Evolutionary conservation across 1,140 invertebrate genomes (phyloP).

Genomic region (Drosophila seguyi): DNA sequence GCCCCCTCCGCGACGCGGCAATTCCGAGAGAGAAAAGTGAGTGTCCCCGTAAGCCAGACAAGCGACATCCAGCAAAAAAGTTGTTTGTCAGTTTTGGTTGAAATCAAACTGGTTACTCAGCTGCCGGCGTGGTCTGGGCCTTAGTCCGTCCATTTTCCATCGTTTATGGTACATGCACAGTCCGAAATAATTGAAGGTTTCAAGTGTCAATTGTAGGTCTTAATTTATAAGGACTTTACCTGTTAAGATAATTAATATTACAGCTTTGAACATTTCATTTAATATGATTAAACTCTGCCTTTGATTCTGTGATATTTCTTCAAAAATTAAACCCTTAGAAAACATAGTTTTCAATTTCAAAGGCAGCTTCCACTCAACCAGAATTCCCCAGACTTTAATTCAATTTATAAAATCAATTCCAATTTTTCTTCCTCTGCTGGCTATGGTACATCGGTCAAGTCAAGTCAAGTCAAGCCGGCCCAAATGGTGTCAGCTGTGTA

Average conservation of each 20-base stretch:
- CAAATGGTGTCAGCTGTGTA: conserved; percentile 79
- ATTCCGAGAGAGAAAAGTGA: conserved; percentile 63
- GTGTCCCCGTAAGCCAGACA: conserved; percentile 77
- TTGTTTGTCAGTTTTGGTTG: conserved; percentile 81
- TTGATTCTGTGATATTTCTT: not conserved
- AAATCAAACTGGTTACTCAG: conserved; percentile 82
- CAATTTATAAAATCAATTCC: no score
- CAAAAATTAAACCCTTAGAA: not conserved
- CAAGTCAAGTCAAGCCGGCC: conserved; percentile 43
- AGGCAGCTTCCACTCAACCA: not conserved
- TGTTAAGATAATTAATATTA: not conserved
- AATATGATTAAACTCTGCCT: not conserved
- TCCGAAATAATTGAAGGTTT: conserved; percentile 11
- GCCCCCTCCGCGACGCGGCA: conserved; percentile 17
- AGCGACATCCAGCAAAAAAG: conserved; percentile 66
- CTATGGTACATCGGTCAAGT: conserved; percentile 25
- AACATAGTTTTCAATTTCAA: not conserved
- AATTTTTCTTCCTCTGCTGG: not conserved
- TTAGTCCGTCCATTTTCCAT: conserved; percentile 14
- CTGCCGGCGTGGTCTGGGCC: conserved; percentile 35
- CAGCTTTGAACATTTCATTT: no score
- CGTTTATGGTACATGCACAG: conserved; percentile 17
- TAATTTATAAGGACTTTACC: not conserved
- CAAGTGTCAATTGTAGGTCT: not conserved
- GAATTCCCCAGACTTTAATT: not conserved